These are phyloP conservation scores for Petrophora chlorosata DNA, from an alignment of 2,888 invertebrate species.

Conservation along the genomic window DNA sequence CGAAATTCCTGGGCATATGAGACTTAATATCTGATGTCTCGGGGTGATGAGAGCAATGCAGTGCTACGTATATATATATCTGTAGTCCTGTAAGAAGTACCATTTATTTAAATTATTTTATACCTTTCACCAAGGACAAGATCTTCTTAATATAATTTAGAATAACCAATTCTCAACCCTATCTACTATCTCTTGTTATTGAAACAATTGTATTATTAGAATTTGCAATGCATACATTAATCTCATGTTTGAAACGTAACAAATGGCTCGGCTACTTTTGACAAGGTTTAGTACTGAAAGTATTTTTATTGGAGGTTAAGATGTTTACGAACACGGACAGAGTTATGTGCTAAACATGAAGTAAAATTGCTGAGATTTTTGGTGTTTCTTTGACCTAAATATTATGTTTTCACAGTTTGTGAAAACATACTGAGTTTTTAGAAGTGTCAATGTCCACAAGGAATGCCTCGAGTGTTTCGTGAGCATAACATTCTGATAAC, in stretches of 20 bases:
- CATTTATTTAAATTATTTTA: neutral
- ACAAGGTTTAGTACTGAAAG: constrained; percentile 27
- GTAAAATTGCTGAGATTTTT: constrained; percentile 8
- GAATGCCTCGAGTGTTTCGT: too few species aligned
- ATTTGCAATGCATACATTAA: constrained; percentile 22
- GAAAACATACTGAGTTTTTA: too few species aligned
- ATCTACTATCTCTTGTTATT: constrained; percentile 21
- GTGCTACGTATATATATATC: too few species aligned
- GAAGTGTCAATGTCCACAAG: constrained; percentile 4
- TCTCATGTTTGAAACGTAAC: constrained; percentile 24
- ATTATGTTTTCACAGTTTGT: neutral
- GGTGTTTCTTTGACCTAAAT: constrained; percentile 16
- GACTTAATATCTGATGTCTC: too few species aligned
- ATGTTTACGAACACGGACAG: constrained; percentile 18
- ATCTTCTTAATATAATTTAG: constrained; percentile 23
- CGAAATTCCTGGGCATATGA: too few species aligned
- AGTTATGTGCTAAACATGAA: constrained; percentile 21
- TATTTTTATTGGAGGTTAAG: constrained; percentile 24
- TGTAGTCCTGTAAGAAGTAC: too few species aligned
- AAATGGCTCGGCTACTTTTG: constrained; percentile 30
- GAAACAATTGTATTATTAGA: constrained; percentile 25
- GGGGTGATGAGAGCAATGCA: too few species aligned
- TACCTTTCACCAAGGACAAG: constrained; percentile 24
- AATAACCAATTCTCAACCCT: constrained; percentile 8
- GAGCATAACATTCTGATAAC: too few species aligned